Evolutionary conservation across 2,113 vertebrate genomes (phyloP).

Genomic region (Zosterops japonicus): DNA sequence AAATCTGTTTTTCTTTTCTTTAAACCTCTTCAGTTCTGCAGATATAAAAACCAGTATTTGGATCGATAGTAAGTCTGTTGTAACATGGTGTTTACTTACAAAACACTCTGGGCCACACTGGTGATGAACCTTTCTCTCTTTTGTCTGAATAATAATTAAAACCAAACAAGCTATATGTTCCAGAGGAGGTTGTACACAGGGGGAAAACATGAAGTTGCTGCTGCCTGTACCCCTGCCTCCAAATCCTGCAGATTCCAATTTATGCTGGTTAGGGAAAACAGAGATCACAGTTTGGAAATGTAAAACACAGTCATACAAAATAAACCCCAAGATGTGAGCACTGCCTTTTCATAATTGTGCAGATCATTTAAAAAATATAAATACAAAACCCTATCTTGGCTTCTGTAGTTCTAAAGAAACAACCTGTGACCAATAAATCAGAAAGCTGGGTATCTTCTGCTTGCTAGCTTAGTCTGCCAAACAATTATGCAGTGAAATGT

Average conservation of each 20-base stretch:
- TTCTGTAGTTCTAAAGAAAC: constrained; percentile 43
- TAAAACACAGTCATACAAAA: background rate
- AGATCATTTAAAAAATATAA: background rate
- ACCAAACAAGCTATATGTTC: background rate
- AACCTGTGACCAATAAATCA: constrained; percentile 71
- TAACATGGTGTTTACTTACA: constrained; percentile 48
- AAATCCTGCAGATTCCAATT: background rate
- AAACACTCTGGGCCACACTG: constrained; percentile 36
- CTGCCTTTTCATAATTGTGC: background rate
- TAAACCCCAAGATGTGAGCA: background rate
- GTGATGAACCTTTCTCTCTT: constrained; percentile 10
- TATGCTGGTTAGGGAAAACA: background rate
- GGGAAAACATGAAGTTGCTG: background rate
- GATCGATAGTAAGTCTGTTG: constrained; percentile 29
- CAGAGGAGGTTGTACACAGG: background rate
- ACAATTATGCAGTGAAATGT: constrained; percentile 77
- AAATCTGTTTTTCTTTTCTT: background rate
- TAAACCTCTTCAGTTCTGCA: background rate
- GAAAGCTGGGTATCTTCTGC: constrained; percentile 48
- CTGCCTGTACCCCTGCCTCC: background rate
- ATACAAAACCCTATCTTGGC: background rate
- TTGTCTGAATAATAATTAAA: constrained; percentile 35
- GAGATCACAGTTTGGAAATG: background rate
- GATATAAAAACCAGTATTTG: background rate
- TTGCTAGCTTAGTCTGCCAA: constrained; percentile 56